Percentiles rank a stretch among this genome's conserved stretches.
Conservation (phyloP, 2,797 vertebrate genomes). For the Anguilla obscura region DNA sequence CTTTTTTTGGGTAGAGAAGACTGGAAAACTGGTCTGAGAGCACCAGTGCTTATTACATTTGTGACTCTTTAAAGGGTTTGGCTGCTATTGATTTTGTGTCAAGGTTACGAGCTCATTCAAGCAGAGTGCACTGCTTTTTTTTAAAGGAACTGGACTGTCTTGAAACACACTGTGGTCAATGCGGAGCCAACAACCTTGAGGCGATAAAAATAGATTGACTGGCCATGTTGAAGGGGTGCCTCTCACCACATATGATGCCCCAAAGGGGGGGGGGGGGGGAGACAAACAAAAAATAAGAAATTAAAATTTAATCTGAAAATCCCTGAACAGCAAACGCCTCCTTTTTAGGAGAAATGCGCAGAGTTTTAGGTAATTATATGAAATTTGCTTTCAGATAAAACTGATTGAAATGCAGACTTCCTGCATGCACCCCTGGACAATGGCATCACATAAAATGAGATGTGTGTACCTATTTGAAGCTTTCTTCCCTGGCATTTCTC, state of each 20-base stretch:
- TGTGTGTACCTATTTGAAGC: slow-evolving; percentile 25
- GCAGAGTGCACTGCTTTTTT: slow-evolving; percentile 74
- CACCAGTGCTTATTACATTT: slow-evolving; percentile 72
- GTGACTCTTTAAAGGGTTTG: slow-evolving; percentile 85
- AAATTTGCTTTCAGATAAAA: background rate
- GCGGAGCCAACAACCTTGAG: slow-evolving; percentile 77
- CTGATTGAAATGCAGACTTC: background rate
- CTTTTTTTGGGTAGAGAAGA: slow-evolving; percentile 37
- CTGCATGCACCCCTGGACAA: background rate
- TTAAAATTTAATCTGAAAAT: background rate
- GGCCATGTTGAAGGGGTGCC: slow-evolving; percentile 36
- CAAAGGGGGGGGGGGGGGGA: slow-evolving; percentile 65
- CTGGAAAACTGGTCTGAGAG: slow-evolving; percentile 47
- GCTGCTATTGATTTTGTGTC: slow-evolving; percentile 84
- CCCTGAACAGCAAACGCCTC: background rate
- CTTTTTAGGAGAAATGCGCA: background rate
- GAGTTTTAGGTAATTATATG: background rate
- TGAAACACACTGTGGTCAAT: slow-evolving; percentile 69
- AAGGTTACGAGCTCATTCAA: slow-evolving; percentile 81
- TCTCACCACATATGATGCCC: slow-evolving; percentile 41
- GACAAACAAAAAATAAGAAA: slow-evolving; percentile 60
- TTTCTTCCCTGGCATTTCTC: slow-evolving; percentile 38
- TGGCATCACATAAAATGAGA: slow-evolving; percentile 28
- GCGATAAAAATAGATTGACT: slow-evolving; percentile 40
- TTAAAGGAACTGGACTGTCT: slow-evolving; percentile 77